Conservation (phyloP, 2,888 invertebrate genomes). For the Melanargia galathea region DNA sequence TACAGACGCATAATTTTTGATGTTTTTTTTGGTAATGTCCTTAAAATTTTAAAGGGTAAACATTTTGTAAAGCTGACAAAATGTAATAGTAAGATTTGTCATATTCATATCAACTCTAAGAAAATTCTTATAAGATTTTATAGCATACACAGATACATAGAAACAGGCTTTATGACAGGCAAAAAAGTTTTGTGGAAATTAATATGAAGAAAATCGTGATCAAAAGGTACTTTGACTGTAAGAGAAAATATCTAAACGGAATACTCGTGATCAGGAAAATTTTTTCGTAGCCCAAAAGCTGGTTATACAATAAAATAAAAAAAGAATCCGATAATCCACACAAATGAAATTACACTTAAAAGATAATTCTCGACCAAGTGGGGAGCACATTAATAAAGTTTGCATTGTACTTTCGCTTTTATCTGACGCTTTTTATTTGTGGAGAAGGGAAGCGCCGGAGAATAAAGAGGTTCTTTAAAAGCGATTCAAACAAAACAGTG, state of each 20-base stretch:
- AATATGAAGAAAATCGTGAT: background rate
- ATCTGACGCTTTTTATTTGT: slow-evolving; percentile 21
- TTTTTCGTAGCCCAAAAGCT: background rate
- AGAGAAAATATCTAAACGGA: no score
- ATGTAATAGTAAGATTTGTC: no score
- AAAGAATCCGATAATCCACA: slow-evolving; percentile 7
- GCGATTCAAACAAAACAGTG: slow-evolving; percentile 26
- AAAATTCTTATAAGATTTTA: no score
- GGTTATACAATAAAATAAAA: background rate
- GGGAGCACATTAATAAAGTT: slow-evolving; percentile 21
- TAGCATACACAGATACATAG: no score
- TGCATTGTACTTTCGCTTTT: slow-evolving; percentile 16
- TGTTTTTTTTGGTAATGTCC: no score
- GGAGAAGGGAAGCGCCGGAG: slow-evolving; percentile 13
- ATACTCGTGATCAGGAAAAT: no score
- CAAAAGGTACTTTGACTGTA: background rate
- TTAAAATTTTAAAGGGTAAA: no score
- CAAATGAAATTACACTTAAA: slow-evolving; percentile 22
- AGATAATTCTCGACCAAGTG: slow-evolving; percentile 20
- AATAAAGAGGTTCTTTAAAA: slow-evolving; percentile 25
- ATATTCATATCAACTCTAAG: no score
- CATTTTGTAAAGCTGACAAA: no score
- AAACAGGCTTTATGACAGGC: background rate
- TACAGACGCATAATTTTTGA: no score
- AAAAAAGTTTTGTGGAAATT: background rate